Evolutionary conservation across 1,140 invertebrate species (phyloP), one percentile per base, ranked within the genome.

Genomic region (Drosophila ercepeae): DNA sequence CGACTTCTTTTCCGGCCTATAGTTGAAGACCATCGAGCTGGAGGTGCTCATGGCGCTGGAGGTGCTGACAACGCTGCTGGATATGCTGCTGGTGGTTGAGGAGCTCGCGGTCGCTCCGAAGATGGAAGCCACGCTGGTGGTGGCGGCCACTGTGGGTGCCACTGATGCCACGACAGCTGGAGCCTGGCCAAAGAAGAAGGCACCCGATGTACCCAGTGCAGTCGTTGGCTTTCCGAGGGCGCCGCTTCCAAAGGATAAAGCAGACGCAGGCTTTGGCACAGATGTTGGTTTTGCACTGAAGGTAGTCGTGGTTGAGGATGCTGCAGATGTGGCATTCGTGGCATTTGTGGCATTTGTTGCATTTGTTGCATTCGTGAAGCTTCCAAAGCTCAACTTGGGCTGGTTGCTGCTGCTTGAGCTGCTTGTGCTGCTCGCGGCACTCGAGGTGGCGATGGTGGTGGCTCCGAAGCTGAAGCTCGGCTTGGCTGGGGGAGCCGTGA

Each of bases 181-280:
- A 11, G 51, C 18, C 18, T 72, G 75, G 41, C 59, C 68, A 51
- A 78, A 67, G 25, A 78, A 57, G 23, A 68, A 57, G 11, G 23
- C 9, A 7, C 44, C 57, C 16, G 63, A 18, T 27, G 41, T 18
- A 7, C 44, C 57, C 16, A 59, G 21, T 27, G 41, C 18, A 3
- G 29, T 34, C n/a, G 23, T n/a, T 8, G 44, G 4, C 6, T 50
- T 34, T 1, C 53, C 54, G 2, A 39, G n/a, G 1, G 57, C 3
- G n/a, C 14, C 41, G 32, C 23, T 39, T 14, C 68, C 69, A 25
- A 73, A 73, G 50, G 21, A 49, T 4, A 72, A 72, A 18, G 27
- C 18, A 14, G 19, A 4, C 18, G 53, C 36, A 41, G 42, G 9
- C 7, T 52, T 7, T 6, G 41, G 7, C 16, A 21, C 9, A 21